A percentile compares a stretch with the other conserved stretches of the same genome.
phyloP scores from a whole-genome alignment of 2,888 invertebrate species.

The Acanthosepion pharaonis region DNA sequence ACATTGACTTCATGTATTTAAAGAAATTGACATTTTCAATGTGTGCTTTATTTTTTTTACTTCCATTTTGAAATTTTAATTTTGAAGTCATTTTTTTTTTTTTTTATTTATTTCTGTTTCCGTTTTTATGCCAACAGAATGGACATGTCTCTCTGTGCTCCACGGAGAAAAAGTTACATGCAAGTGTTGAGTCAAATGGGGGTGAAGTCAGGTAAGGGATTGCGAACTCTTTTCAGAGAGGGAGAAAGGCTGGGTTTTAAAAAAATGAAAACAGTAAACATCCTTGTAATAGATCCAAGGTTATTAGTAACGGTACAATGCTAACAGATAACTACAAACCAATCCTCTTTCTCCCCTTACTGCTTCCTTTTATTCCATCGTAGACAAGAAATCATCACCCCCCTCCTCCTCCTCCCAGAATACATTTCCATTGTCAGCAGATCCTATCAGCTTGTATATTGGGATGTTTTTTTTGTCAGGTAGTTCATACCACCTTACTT shows the following conservation, averaged over 20 bases:
- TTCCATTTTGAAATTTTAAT: no score
- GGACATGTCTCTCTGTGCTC: background rate
- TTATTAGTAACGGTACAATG: slow-evolving; percentile 13
- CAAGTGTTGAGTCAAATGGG: background rate
- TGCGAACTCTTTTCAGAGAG: background rate
- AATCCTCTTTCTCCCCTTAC: background rate
- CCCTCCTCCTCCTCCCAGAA: background rate
- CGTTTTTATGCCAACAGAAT: background rate
- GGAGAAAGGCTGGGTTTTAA: background rate
- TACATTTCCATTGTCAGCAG: background rate
- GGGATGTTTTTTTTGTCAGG: background rate
- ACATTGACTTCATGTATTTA: no score
- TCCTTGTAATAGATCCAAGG: background rate
- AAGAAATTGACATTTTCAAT: background rate
- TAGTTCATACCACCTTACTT: background rate
- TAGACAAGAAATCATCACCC: background rate
- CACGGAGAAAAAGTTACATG: background rate
- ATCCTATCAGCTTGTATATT: slow-evolving; percentile 4
- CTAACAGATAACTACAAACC: background rate
- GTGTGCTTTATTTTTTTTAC: background rate
- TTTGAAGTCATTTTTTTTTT: background rate
- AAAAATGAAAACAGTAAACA: background rate
- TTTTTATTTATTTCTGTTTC: background rate
- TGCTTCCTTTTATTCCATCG: background rate
- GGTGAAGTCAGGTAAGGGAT: background rate